Percentiles rank a stretch among this genome's conserved stretches.
Evolutionary conservation across 2,113 vertebrate species (phyloP).

Genomic region (Dryoscopus gambensis): DNA sequence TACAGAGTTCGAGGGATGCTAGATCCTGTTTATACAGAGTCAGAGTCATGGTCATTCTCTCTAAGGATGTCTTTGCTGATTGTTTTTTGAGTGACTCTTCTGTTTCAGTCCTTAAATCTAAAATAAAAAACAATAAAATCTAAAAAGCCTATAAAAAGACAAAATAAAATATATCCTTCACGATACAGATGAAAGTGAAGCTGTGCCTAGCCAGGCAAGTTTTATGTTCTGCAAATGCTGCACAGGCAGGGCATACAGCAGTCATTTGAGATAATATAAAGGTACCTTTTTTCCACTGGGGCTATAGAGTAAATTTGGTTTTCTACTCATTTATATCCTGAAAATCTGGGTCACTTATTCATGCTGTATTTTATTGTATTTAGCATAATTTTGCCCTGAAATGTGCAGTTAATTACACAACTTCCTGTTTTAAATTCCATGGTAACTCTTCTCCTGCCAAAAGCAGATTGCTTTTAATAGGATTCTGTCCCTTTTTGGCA

Average conservation of each 20-base stretch:
- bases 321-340: not conserved
- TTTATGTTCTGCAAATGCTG: not conserved
- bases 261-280: not conserved
- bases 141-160: not conserved
- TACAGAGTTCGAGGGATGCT: not conserved
- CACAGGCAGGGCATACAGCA: not conserved
- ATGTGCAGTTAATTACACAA: not conserved
- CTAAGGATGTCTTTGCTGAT: not conserved
- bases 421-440: slow-evolving; percentile 9
- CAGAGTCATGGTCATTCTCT: not conserved
- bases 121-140: not conserved
- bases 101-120: not conserved
- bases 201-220: not conserved
- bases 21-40: not conserved
- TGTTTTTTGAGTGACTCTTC: not conserved
- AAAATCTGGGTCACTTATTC: not conserved
- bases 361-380: not conserved
- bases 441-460: not conserved
- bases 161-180: not conserved
- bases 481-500: not conserved
- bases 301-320: not conserved
- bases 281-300: not conserved
- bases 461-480: not conserved
- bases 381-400: not conserved
- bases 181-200: not conserved